Evolutionary conservation across 2,797 vertebrate genomes (phyloP), one percentile per base, ranked within the genome.

Genomic region (Erpetoichthys calabaricus): DNA sequence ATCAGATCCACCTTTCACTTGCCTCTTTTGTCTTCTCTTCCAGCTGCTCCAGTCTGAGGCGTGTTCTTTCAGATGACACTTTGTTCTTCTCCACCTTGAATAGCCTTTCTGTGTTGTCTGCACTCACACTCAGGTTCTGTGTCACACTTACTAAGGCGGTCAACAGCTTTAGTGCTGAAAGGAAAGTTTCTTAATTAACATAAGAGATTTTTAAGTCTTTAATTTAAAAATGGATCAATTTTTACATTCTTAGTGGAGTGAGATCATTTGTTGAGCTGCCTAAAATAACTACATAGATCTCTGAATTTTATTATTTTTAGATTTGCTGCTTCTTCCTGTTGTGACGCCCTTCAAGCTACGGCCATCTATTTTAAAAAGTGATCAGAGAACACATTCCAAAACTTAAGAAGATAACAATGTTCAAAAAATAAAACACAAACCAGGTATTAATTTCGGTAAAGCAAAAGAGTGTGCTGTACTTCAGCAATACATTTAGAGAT

Each of bases 151-250:
- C 72, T 70, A 96, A 75, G 43, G 88, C 80, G 61, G 87, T 88
- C 65, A 91, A 75, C 69, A 94, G 77, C 73, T 95, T 96, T 71
- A 92, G 73, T 4, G 90, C 92, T 95, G 9, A 5, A 61, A 10
- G 53, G 44, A 41, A 51, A 41, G 9, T 55, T 44, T 25, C 41
- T 5, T 42, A 42, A 55, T 60, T 7, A 47, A 53, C 9, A 55
- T 43, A n/a, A 45, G 9, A 10, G 42, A 6, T 44, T 7, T 9
- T 41, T 51, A 5, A 49, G n/a, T 53, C 42, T 44, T 42, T 59
- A 62, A 9, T 57, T 7, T 44, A 42, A 43, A 41, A 47, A 47
- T 45, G 47, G 45, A 6, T 8, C 42, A 6, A 7, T n/a, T 49
- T 49, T 49, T 25, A 25, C 1, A 25, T 25, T 25, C 25, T 25